phyloP scores from a whole-genome alignment of 1,140 invertebrate genomes.

The Cydia fagiglandana region DNA sequence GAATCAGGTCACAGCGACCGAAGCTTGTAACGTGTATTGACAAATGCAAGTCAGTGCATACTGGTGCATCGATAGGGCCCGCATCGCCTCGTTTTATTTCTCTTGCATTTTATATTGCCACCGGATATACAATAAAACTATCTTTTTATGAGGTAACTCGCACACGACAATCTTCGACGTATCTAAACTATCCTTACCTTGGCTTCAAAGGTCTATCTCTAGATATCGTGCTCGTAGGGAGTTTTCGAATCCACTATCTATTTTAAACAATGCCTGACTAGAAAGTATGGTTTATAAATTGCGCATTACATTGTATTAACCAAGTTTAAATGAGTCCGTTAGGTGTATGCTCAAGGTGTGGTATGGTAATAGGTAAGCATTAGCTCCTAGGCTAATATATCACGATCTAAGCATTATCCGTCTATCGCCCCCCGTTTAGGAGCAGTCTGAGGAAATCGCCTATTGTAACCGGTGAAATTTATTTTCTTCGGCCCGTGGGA shows the following conservation, averaged over 20 bases:
- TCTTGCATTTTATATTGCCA: slow-evolving; percentile 40
- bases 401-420: slow-evolving; percentile 55
- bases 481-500: slow-evolving; percentile 54
- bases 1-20: slow-evolving; percentile 16
- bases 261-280: slow-evolving; percentile 53
- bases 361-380: slow-evolving; percentile 45
- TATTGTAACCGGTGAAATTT: slow-evolving; percentile 57
- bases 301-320: slow-evolving; percentile 23
- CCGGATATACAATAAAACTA: slow-evolving; percentile 38
- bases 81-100: slow-evolving; percentile 46
- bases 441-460: slow-evolving; percentile 51
- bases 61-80: slow-evolving; percentile 59
- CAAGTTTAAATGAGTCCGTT: slow-evolving; percentile 22
- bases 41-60: slow-evolving; percentile 47
- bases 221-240: slow-evolving; percentile 66
- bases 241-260: slow-evolving; percentile 63
- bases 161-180: slow-evolving; percentile 55
- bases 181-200: slow-evolving; percentile 34
- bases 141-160: slow-evolving; percentile 35
- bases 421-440: slow-evolving; percentile 55
- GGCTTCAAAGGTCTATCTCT: slow-evolving; percentile 11
- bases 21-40: slow-evolving; percentile 39
- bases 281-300: slow-evolving; percentile 37
- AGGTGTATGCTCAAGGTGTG: slow-evolving; percentile 37
- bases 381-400: slow-evolving; percentile 54